A percentile compares a stretch with the other conserved stretches of the same genome.
phyloP scores from a whole-genome alignment of 2,888 invertebrate species.

The Limnephilus marmoratus region DNA sequence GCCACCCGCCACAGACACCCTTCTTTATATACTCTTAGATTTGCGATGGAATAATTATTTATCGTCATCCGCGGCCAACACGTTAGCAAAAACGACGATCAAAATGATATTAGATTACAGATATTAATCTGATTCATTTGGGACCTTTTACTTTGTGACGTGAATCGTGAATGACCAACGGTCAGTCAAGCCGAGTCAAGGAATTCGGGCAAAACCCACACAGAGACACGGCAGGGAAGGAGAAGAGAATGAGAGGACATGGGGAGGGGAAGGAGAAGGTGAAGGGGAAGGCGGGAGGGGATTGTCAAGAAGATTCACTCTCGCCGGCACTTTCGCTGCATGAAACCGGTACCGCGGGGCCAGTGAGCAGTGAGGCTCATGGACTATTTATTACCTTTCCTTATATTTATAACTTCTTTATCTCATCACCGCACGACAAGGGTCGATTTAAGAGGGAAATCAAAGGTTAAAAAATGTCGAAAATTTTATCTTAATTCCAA shows the following conservation, averaged over 20 bases:
- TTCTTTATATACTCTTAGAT: too few species aligned
- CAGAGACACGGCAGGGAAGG: neutral
- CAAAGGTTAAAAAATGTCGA: neutral
- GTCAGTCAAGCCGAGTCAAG: neutral
- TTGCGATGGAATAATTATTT: neutral
- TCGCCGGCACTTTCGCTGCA: slow-evolving; percentile 61
- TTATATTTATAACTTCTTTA: neutral
- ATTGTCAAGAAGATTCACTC: slow-evolving; percentile 37
- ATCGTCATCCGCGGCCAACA: too few species aligned
- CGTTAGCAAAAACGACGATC: neutral
- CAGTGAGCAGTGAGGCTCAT: slow-evolving; percentile 7
- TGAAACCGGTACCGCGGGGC: slow-evolving; percentile 56
- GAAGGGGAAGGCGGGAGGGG: neutral
- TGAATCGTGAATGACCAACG: neutral
- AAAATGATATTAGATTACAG: neutral
- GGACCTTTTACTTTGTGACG: neutral
- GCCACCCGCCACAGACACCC: too few species aligned
- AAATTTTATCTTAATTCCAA: neutral
- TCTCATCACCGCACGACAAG: neutral
- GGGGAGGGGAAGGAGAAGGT: neutral
- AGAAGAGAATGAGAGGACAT: neutral
- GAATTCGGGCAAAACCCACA: neutral
- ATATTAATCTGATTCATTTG: neutral
- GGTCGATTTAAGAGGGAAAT: neutral
- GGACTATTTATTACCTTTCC: slow-evolving; percentile 3